These are phyloP conservation scores for Lethocerus indicus DNA, from an alignment of 1,140 invertebrate species.

Conservation along the genomic window DNA sequence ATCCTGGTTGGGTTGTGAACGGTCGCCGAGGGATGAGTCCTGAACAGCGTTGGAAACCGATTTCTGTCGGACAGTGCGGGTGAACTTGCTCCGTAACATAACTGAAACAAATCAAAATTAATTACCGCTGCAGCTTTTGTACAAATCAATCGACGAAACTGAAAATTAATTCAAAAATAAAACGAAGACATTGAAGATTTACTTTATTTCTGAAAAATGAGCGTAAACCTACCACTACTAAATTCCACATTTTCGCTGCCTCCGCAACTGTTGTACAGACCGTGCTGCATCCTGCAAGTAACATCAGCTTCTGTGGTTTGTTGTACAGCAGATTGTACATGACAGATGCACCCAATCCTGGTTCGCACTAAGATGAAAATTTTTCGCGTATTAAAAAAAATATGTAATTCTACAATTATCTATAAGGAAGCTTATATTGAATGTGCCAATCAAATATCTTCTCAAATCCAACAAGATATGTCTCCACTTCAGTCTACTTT, in stretches of 20 bases:
- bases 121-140: background rate
- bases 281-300: conserved; percentile 92
- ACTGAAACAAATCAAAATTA: conserved; percentile 37
- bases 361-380: conserved; percentile 83
- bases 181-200: background rate
- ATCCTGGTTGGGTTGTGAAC: conserved; percentile 98
- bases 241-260: conserved; percentile 99
- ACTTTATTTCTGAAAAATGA: background rate
- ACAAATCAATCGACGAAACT: background rate
- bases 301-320: conserved; percentile 85
- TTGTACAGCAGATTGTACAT: conserved; percentile 98
- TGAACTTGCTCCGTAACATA: conserved; percentile 95
- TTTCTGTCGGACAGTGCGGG: conserved; percentile 94
- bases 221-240: conserved; percentile 73
- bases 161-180: background rate
- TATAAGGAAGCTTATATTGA: background rate
- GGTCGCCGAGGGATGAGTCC: conserved; percentile 97
- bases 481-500: background rate
- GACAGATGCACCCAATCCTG: conserved; percentile 89
- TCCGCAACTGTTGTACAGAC: conserved; percentile 99
- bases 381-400: background rate
- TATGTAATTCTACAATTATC: background rate
- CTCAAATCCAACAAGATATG: background rate
- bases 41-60: conserved; percentile 93
- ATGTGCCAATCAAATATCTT: too few species aligned